phyloP scores from a whole-genome alignment of 1,140 invertebrate species.

The Aphelenchoides besseyi region DNA sequence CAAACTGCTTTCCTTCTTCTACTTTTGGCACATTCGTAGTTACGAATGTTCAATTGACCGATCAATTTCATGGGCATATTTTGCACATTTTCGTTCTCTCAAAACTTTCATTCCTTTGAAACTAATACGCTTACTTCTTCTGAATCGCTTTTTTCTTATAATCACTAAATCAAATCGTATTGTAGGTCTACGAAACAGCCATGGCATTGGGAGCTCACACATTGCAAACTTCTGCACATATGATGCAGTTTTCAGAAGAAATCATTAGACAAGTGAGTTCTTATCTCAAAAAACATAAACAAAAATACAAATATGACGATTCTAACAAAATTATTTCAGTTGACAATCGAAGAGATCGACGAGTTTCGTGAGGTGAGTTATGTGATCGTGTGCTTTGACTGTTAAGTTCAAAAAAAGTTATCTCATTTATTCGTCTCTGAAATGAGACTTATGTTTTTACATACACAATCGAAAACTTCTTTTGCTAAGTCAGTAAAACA shows the following conservation, averaged over 20 bases:
- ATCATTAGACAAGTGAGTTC: conserved; percentile 47
- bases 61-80: not conserved
- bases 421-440: too few relatives aligned
- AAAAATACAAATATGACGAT: too few relatives aligned
- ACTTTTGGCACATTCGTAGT: too few relatives aligned
- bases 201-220: conserved; percentile 42
- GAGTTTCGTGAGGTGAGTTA: conserved; percentile 99
- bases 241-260: conserved; percentile 50
- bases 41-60: too few relatives aligned
- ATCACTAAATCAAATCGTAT: not conserved
- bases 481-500: too few relatives aligned
- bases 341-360: conserved; percentile 58
- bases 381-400: too few relatives aligned
- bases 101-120: not conserved
- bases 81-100: not conserved
- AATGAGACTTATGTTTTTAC: too few relatives aligned
- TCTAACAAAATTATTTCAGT: conserved; percentile 21
- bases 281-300: too few relatives aligned
- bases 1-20: not conserved
- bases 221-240: conserved; percentile 31
- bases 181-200: conserved; percentile 40
- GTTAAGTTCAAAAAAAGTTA: too few relatives aligned
- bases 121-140: not conserved
- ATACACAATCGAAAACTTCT: too few relatives aligned
- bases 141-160: not conserved